Evolutionary conservation across 2,888 invertebrate species (phyloP).

Genomic region (Ligdia adustata): DNA sequence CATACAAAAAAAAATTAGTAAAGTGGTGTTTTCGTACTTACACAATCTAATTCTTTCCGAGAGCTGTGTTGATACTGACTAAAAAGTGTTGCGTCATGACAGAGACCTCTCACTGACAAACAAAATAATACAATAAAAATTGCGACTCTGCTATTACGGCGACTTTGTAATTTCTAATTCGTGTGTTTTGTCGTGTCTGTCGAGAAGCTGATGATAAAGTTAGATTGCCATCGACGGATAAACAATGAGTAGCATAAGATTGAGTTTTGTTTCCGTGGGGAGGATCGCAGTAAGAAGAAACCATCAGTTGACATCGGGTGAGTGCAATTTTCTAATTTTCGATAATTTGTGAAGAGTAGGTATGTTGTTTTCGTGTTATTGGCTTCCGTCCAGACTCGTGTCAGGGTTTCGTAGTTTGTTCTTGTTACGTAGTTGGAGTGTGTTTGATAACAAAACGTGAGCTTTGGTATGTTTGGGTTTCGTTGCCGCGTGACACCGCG

Average conservation of each 20-base stretch:
- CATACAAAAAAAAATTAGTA: constrained; percentile 71
- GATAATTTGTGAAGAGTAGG: constrained; percentile 3
- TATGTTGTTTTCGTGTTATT: constrained; percentile 59
- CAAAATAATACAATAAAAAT: constrained; percentile 78
- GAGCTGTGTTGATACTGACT: constrained; percentile 75
- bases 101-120: constrained; percentile 82
- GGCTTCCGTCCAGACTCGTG: constrained; percentile 66
- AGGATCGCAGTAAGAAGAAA: constrained; percentile 77
- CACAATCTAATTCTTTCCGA: constrained; percentile 59
- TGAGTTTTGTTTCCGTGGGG: constrained; percentile 77
- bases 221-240: constrained; percentile 54
- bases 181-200: constrained; percentile 52
- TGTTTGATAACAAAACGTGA: constrained; percentile 76
- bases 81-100: constrained; percentile 84
- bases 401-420: constrained; percentile 42
- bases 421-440: constrained; percentile 44
- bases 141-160: constrained; percentile 60
- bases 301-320: constrained; percentile 74
- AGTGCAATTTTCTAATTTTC: constrained; percentile 50
- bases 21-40: constrained; percentile 75
- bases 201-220: constrained; percentile 70
- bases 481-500: constrained; percentile 36
- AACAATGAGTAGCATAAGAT: constrained; percentile 80
- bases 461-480: constrained; percentile 40
- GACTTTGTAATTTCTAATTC: constrained; percentile 62